These are phyloP conservation scores for Oncorhynchus clarkii DNA, from an alignment of 2,113 vertebrate species.

Conservation along the genomic window DNA sequence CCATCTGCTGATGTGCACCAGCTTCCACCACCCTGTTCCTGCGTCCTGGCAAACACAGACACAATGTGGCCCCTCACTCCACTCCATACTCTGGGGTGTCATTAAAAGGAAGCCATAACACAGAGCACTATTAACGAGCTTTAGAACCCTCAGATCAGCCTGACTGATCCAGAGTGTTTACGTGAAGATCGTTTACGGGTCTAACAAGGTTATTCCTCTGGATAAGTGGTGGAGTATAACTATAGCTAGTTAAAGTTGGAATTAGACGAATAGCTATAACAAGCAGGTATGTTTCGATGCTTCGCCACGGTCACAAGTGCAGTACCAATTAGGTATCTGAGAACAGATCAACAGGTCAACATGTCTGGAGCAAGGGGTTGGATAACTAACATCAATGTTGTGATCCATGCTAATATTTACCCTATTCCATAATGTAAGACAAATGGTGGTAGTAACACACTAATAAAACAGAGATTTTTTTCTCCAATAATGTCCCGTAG, in stretches of 20 bases:
- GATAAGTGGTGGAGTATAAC: not conserved
- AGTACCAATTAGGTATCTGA: too few relatives aligned
- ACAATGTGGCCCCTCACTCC: constrained; percentile 71
- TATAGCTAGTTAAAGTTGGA: not conserved
- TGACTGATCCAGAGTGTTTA: constrained; percentile 3
- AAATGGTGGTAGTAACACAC: too few relatives aligned
- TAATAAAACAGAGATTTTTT: too few relatives aligned
- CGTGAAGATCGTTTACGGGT: not conserved
- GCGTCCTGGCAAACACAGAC: constrained; percentile 34
- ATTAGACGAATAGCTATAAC: not conserved
- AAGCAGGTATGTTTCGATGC: not conserved
- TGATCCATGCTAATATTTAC: too few relatives aligned
- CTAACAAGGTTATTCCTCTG: not conserved
- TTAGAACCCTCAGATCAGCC: constrained; percentile 67
- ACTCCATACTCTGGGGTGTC: constrained; percentile 77
- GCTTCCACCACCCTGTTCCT: constrained; percentile 23
- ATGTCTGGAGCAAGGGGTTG: too few relatives aligned
- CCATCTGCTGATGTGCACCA: constrained; percentile 49
- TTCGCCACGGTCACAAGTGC: not conserved
- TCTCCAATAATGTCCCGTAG: too few relatives aligned
- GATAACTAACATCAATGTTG: too few relatives aligned
- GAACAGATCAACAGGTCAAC: too few relatives aligned
- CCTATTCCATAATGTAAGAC: too few relatives aligned
- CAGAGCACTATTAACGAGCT: constrained; percentile 78
- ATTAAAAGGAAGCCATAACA: constrained; percentile 81